A percentile compares a stretch with the other conserved stretches of the same genome.
These are phyloP conservation scores for Phanerotoma sp. DNA, from an alignment of 2,888 invertebrate genomes.

Conservation along the genomic window DNA sequence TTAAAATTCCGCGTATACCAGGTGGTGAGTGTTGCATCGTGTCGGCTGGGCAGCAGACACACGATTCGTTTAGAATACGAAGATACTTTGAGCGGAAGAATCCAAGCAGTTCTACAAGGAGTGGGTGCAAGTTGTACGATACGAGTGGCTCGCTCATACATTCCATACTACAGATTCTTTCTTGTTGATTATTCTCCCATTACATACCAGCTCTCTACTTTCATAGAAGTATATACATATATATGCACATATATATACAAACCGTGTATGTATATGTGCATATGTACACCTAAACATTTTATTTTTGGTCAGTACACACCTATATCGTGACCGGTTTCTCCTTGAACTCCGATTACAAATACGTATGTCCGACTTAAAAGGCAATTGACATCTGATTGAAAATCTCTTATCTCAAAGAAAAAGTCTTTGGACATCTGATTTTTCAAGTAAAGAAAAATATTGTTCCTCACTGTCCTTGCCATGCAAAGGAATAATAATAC, in stretches of 20 bases:
- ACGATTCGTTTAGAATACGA: slow-evolving; percentile 2
- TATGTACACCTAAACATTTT: too few relatives aligned
- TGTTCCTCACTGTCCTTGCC: too few relatives aligned
- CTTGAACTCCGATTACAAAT: neutral
- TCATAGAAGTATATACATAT: too few relatives aligned
- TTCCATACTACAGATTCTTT: slow-evolving; percentile 6
- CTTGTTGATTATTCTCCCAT: neutral
- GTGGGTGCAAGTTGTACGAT: neutral
- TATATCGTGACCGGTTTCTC: slow-evolving; percentile 2
- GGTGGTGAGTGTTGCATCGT: slow-evolving; percentile 8
- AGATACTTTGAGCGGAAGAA: slow-evolving; percentile 1
- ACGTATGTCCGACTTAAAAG: neutral
- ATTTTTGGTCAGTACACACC: neutral
- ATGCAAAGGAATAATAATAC: too few relatives aligned
- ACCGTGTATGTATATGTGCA: too few relatives aligned
- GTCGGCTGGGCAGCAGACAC: neutral
- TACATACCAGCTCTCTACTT: too few relatives aligned
- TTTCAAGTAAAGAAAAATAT: too few relatives aligned
- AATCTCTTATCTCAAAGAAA: too few relatives aligned
- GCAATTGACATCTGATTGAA: neutral
- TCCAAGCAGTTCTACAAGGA: neutral
- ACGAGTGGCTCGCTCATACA: neutral
- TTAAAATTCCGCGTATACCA: slow-evolving; percentile 1
- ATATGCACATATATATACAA: too few relatives aligned
- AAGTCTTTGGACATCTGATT: too few relatives aligned